Base-by-base conservation (phyloP, 2,113 vertebrate species). In the Gymnobelideus leadbeateri region DNA sequence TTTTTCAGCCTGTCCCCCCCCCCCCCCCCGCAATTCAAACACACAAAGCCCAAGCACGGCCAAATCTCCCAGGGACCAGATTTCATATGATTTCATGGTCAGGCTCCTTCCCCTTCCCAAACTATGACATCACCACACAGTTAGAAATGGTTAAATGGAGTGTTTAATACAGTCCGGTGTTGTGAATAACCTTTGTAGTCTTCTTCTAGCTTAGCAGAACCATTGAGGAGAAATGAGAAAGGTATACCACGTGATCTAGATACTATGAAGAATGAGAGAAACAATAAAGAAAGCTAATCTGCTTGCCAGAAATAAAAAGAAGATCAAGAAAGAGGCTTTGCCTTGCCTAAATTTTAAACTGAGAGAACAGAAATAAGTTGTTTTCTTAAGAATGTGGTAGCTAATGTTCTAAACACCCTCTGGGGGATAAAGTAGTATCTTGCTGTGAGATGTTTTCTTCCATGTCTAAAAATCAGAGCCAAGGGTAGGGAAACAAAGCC, bases 261-360 rank as follows among this genome's bases (percentile, higher is more conserved):
- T n/a, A 50, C 51, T 77, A 93, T 31, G 46, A 52, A 47, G 50
- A 68, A 95, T 31, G 94, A n/a, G 91, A 92, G 89, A 95, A 94
- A 94, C 10, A 96, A 91, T 91, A 93, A 95, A 57, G 90, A 52
- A 96, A 96, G 51, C 91, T 89, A 91, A 90, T 91, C 31, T 92
- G 52, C n/a, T 96, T 96, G 89, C 68, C 50, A 94, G 21, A 96
- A 92, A 91, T 95, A 93, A 96, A 92, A n/a, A 96, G 95, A 96
- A 97, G 43, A 91, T 52, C 16, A 52, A 52, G 52, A 21, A 52
- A 52, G 16, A 57, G 91, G 92, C 92, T 89, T 97, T 51, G 92
- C 91, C 91, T 57, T 92, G 92, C 96, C 92, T 95, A 91, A 94
- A 94, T 93, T 19, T 92, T 89, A 95, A 96, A 92, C 50, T 53